Evolutionary conservation across 2,888 invertebrate species (phyloP), one percentile per base, ranked within the genome.

Genomic region (Hybos culiciformis): DNA sequence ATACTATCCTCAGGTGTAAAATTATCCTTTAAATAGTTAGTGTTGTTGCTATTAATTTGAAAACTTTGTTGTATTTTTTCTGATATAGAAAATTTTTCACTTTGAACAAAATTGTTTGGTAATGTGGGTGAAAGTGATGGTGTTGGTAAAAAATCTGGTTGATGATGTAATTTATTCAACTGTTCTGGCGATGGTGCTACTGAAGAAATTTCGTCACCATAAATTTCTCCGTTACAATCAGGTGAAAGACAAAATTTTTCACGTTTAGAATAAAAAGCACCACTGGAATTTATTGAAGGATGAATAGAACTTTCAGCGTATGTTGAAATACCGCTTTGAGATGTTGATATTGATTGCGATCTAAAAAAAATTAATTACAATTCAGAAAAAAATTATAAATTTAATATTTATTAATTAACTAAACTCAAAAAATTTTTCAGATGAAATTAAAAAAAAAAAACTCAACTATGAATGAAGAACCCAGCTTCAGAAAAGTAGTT

Each of bases 241-340:
- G 64, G 63, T 41, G 64, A 58, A 37, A 64, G 50, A 49, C 64
- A 64, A 53, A 64, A 64, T 37, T 62, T 63, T 53, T 63, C 63
- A 51, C 63, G 59, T 56, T 65, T 63, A 50, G 60, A 62, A 51
- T 65, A 54, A 59, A 64, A 65, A n/a, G n/a, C n/a, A 55, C 65
- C 66, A 56, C 62, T 65, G 46, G 65, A 61, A 55, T 61, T 62
- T 49, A 61, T 57, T 49, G 63, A 62, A 42, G 61, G 61, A 51
- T 59, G 55, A 44, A 63, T 49, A 42, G 65, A 66, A 56, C 65
- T 65, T n/a, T n/a, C n/a, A 49, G 66, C 66, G 53, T 66, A 63
- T 45, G 65, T 65, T 45, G 65, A 66, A 49, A 66, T 63, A 50
- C 66, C 64, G 50, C 66, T 66, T 39, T 63, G 61, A 41, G 62